phyloP scores from a whole-genome alignment of 1,140 invertebrate genomes.

The Halictus rubicundus region DNA sequence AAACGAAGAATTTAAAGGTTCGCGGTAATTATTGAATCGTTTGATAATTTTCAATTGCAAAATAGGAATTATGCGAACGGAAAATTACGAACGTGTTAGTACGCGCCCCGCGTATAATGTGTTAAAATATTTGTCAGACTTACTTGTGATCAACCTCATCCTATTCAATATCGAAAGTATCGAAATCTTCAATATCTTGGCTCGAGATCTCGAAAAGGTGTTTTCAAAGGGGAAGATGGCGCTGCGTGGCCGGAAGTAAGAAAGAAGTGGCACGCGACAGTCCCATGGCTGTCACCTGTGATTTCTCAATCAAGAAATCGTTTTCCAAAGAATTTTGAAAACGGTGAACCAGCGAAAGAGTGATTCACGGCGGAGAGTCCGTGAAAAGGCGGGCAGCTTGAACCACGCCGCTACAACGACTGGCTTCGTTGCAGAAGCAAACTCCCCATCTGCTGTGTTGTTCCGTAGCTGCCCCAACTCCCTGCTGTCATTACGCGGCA shows the following conservation, averaged over 20 bases:
- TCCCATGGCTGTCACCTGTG: constrained; percentile 24
- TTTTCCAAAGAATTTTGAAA: neutral
- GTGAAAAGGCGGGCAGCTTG: constrained; percentile 72
- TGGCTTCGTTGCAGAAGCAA: constrained; percentile 70
- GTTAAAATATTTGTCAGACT: neutral
- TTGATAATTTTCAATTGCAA: no score
- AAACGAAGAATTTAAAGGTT: no score
- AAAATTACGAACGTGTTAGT: no score
- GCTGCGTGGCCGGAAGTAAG: constrained; percentile 28
- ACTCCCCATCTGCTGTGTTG: constrained; percentile 71
- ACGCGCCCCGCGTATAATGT: neutral
- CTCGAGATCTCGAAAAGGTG: constrained; percentile 37
- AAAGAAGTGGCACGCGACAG: constrained; percentile 44
- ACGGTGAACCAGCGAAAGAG: constrained; percentile 11
- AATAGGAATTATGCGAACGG: no score
- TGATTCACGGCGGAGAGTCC: constrained; percentile 53
- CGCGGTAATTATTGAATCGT: no score
- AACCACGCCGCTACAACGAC: constrained; percentile 76
- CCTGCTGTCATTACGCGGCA: constrained; percentile 65
- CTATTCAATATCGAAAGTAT: constrained; percentile 2
- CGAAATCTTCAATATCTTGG: neutral
- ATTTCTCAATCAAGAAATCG: constrained; percentile 19
- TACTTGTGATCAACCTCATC: neutral
- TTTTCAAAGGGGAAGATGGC: neutral
- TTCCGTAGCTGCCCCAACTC: constrained; percentile 62